Base-by-base conservation (phyloP, 2,113 vertebrate species). In the Paracanthobrama guichenoti region DNA sequence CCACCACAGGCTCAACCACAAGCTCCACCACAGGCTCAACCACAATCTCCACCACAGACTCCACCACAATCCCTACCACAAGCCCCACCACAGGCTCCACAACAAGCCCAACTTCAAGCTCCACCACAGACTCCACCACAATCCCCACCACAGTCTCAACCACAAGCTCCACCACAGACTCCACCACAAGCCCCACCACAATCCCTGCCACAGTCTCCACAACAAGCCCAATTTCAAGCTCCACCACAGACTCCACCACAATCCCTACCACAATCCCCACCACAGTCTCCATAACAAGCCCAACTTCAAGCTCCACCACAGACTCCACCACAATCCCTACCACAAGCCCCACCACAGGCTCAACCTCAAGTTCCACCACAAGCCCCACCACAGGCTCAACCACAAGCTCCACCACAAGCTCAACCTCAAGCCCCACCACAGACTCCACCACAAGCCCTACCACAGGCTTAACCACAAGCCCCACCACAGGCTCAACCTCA, bases 151-250 rank as follows among this genome's bases (percentile, higher is more conserved):
- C n/a, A 60, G 12, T 0, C 1, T 4, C 59, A 1, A 24, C 59
- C 9, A 26, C n/a, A 60, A 1, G 59, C 0, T 0, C 59, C 2
- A 62, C 11, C 59, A 13, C 24, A 14, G 0, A 0, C 4, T 0
- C 59, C 11, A 12, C 59, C 11, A 0, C n/a, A 26, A 13, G 3
- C 11, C 5, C 59, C 0, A 62, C 59, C 10, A n/a, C 60, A 62
- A 2, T 0, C 4, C 2, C 60, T 10, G 26, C 59, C 12, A 6
- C 24, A 14, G 1, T 1, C 0, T 0, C 24, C 12, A 62, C 59
- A 0, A 2, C 24, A 26, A 0, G 4, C 4, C 0, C 11, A 4
- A 26, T 0, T 11, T 2, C 24, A 14, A 0, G 2, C 0, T 0
- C 59, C 2, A 67, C 14, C 16, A 18, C 6, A 9, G 7, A 0